phyloP scores from a whole-genome alignment of 2,797 vertebrate genomes.

The Galagoides demidoff region DNA sequence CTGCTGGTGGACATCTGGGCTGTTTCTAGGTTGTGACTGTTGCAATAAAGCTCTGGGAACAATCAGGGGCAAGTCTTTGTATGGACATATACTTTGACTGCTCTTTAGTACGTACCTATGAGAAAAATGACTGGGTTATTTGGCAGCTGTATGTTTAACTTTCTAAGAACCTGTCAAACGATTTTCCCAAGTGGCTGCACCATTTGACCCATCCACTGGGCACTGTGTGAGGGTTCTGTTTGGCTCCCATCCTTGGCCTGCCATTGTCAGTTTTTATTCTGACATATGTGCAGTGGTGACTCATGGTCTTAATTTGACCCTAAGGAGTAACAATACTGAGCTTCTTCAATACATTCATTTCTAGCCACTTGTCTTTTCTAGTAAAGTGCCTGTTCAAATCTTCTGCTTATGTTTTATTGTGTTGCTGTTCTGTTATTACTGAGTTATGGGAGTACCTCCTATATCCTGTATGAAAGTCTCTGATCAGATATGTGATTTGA shows the following conservation, averaged over 20 bases:
- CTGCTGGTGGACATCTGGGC: not conserved
- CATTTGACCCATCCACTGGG: not conserved
- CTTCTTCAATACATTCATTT: not conserved
- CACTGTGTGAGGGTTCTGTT: not conserved
- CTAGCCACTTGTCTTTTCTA: not conserved
- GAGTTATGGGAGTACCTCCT: not conserved
- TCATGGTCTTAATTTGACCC: not conserved
- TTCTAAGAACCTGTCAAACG: not conserved
- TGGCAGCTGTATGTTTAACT: not conserved
- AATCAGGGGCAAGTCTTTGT: not conserved
- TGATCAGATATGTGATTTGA: not conserved
- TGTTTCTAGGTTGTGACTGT: not conserved
- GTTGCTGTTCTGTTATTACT: not conserved
- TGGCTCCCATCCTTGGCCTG: not conserved
- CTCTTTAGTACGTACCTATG: not conserved
- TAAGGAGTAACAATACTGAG: not conserved
- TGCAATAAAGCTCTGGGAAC: not conserved
- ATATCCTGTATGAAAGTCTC: not conserved
- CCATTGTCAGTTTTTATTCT: not conserved
- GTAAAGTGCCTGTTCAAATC: not conserved
- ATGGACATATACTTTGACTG: not conserved
- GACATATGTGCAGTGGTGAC: not conserved
- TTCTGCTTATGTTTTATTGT: not conserved
- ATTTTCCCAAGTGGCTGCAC: not conserved
- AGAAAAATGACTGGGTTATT: not conserved